Conservation (phyloP, 1,140 invertebrate genomes). For the Meloidogyne chitwoodi region DNA sequence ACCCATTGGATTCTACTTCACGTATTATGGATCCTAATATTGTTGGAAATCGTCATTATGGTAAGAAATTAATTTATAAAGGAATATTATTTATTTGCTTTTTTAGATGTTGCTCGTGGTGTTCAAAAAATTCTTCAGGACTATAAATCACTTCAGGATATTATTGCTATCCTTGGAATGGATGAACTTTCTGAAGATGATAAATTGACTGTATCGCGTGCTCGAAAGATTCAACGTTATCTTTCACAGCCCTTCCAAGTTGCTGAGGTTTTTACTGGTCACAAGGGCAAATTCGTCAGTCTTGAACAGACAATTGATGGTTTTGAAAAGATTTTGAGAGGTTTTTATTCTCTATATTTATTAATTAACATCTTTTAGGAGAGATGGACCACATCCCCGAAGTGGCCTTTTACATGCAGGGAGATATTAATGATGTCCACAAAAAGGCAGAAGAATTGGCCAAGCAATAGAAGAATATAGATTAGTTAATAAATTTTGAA, state of each 20-base stretch:
- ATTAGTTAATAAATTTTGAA: background rate
- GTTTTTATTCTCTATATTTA: slow-evolving; percentile 61
- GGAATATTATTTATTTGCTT: background rate
- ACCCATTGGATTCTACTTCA: slow-evolving; percentile 93
- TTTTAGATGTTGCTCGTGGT: slow-evolving; percentile 77
- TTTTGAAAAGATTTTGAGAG: slow-evolving; percentile 57
- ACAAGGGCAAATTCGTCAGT: slow-evolving; percentile 83
- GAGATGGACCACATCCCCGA: slow-evolving; percentile 92
- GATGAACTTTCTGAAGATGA: slow-evolving; percentile 98
- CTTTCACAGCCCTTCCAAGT: slow-evolving; percentile 97
- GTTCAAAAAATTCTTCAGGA: slow-evolving; percentile 96
- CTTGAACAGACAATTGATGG: slow-evolving; percentile 76
- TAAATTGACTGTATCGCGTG: slow-evolving; percentile 89
- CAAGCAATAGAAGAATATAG: slow-evolving; percentile 60
- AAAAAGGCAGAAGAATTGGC: slow-evolving; percentile 84
- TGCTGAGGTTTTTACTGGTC: slow-evolving; percentile 85
- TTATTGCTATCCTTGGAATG: slow-evolving; percentile 92
- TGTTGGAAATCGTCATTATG: slow-evolving; percentile 87
- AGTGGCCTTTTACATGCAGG: slow-evolving; percentile 98
- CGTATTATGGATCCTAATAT: slow-evolving; percentile 98
- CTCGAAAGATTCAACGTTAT: slow-evolving; percentile 95
- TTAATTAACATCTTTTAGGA: slow-evolving; percentile 64
- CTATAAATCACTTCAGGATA: slow-evolving; percentile 91
- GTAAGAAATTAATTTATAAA: background rate
- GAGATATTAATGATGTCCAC: slow-evolving; percentile 89